Conservation (phyloP, 64 coral and sea anemone genomes). For the Montipora foliosa region DNA sequence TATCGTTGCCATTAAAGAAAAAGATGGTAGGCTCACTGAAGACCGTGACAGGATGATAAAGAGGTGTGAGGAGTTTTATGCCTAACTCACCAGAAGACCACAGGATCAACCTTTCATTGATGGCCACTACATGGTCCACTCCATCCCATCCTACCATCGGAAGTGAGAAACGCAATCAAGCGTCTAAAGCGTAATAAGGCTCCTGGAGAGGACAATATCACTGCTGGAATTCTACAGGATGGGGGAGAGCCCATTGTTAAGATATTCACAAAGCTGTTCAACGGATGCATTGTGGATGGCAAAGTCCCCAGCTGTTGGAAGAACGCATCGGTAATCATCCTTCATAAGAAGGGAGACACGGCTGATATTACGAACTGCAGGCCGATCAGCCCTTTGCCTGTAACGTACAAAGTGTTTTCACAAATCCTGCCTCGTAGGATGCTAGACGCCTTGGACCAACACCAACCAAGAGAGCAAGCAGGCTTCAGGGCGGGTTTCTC, state of each 20-base stretch:
- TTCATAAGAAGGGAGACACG: constrained; percentile 38
- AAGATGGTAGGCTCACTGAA: background rate
- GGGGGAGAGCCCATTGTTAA: background rate
- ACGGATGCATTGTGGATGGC: background rate
- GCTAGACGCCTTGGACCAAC: constrained; percentile 24
- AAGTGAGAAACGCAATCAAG: constrained; percentile 2
- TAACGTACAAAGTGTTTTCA: constrained; percentile 51
- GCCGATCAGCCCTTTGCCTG: constrained; percentile 1
- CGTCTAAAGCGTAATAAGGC: constrained; percentile 21
- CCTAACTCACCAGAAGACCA: background rate
- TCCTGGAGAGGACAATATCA: constrained; percentile 23
- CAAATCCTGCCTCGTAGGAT: constrained; percentile 34
- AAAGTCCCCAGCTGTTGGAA: constrained; percentile 33
- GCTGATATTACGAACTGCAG: constrained; percentile 15
- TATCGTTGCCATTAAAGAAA: background rate
- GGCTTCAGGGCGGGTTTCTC: constrained; percentile 26
- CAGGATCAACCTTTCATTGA: constrained; percentile 9
- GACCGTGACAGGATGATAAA: constrained; percentile 6
- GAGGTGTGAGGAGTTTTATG: background rate
- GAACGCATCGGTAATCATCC: constrained; percentile 41
- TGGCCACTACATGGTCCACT: background rate
- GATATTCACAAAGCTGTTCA: constrained; percentile 1
- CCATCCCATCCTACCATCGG: background rate
- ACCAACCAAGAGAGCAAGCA: constrained; percentile 50
- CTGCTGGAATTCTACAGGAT: background rate